These are phyloP conservation scores for Raja brachyura DNA, from an alignment of 2,113 vertebrate genomes.

Conservation along the genomic window DNA sequence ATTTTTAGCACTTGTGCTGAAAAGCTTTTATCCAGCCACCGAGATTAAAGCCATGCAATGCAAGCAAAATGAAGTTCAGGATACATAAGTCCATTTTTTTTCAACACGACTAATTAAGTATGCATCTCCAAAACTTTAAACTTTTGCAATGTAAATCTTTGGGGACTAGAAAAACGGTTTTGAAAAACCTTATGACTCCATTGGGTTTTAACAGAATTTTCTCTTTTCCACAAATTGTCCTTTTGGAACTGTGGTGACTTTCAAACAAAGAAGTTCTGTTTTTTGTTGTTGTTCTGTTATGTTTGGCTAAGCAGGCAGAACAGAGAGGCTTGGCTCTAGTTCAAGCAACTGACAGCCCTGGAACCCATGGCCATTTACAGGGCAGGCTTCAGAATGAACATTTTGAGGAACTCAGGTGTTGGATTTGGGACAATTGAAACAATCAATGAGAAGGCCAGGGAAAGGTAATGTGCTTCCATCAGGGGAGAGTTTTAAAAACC, in stretches of 20 bases:
- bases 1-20: neutral
- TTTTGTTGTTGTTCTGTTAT: constrained; percentile 30
- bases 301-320: constrained; percentile 19
- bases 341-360: constrained; percentile 6
- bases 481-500: neutral
- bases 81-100: neutral
- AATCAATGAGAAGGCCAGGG: neutral
- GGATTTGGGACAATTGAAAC: neutral
- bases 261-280: constrained; percentile 30
- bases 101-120: neutral
- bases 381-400: neutral
- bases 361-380: neutral
- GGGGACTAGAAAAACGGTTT: neutral
- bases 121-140: neutral
- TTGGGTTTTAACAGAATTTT: neutral
- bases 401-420: neutral
- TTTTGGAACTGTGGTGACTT: constrained; percentile 13
- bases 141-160: neutral
- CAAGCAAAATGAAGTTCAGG: constrained; percentile 14
- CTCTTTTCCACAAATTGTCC: constrained; percentile 23
- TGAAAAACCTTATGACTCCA: neutral
- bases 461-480: neutral
- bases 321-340: neutral
- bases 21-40: neutral
- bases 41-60: neutral